Evolutionary conservation across 1,140 invertebrate genomes (phyloP).

Genomic region (Pogonomyrmex californicus): DNA sequence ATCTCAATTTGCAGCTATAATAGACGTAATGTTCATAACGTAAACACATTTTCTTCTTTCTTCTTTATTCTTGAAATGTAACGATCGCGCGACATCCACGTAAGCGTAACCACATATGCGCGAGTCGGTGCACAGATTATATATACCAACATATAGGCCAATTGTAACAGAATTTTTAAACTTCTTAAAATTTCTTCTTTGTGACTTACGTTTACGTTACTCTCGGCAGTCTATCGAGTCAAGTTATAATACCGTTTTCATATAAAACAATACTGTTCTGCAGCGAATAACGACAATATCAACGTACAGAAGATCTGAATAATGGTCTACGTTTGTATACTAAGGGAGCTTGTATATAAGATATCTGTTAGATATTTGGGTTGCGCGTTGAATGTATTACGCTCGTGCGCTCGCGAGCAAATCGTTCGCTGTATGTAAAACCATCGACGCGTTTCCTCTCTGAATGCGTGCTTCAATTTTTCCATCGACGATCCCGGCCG

Average conservation of each 20-base stretch:
- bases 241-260: conserved; percentile 14
- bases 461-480: conserved; percentile 44
- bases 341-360: conserved; percentile 7
- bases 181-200: not conserved
- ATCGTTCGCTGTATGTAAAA: conserved; percentile 25
- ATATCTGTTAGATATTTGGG: conserved; percentile 23
- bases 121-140: not conserved
- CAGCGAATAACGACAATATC: not conserved
- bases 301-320: conserved; percentile 8
- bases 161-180: not conserved
- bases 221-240: conserved; percentile 6
- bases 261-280: not conserved
- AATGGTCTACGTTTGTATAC: conserved; percentile 19
- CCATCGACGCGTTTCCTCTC: conserved; percentile 29
- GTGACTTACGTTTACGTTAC: not conserved
- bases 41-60: not conserved
- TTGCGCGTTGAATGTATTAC: not conserved
- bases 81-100: not conserved
- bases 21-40: not conserved
- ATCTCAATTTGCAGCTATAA: not conserved
- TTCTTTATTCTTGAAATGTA: not conserved
- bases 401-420: not conserved
- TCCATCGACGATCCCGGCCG: conserved; percentile 14
- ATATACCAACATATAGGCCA: not conserved
- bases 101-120: not conserved